phyloP scores from a whole-genome alignment of 2,888 invertebrate species.

The Apomyelois bistriatella region DNA sequence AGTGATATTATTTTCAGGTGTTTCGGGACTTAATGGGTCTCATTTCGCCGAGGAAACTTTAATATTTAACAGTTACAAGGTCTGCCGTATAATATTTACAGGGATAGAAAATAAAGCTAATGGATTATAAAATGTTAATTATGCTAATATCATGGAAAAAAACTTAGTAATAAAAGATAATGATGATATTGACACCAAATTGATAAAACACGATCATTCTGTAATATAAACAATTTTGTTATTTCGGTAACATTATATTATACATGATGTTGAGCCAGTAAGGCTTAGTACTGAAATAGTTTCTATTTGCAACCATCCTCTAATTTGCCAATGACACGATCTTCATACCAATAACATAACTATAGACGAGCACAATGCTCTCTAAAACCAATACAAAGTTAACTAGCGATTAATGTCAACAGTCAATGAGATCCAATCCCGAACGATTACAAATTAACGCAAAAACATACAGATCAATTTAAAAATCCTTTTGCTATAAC shows the following conservation, averaged over 20 bases:
- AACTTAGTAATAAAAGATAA: no score
- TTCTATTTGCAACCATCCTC: not conserved
- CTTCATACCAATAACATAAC: no score
- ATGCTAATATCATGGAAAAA: no score
- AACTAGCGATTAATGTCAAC: not conserved
- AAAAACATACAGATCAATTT: slow-evolving; percentile 4
- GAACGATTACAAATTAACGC: slow-evolving; percentile 1
- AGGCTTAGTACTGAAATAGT: not conserved
- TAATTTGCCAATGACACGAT: not conserved
- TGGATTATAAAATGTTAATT: not conserved
- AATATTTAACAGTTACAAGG: slow-evolving; percentile 8
- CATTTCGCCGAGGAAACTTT: slow-evolving; percentile 13
- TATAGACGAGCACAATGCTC: no score
- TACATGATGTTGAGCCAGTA: no score
- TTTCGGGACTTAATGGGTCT: slow-evolving; percentile 20
- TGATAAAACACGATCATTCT: no score
- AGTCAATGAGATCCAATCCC: not conserved
- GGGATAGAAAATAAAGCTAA: not conserved
- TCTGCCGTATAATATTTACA: not conserved
- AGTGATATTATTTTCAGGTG: slow-evolving; percentile 58
- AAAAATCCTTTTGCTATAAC: not conserved
- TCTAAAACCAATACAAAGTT: no score
- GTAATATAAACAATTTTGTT: no score
- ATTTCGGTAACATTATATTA: no score
- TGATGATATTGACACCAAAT: no score